Conservation (phyloP, 2,113 vertebrate genomes). For the human (Homo sapiens) region DNA sequence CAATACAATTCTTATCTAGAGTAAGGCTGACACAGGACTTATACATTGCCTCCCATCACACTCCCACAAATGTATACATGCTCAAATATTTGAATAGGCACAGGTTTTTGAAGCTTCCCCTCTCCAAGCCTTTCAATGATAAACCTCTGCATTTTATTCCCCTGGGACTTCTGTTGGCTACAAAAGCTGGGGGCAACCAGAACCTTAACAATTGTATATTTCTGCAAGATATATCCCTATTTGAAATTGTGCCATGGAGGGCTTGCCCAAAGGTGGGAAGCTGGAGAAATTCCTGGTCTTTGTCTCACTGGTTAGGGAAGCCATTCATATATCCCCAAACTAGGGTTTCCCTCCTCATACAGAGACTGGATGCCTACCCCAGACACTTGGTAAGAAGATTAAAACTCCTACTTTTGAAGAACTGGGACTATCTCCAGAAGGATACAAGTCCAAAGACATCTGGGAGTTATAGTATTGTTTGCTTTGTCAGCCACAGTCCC, state of each 20-base stretch:
- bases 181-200: not conserved
- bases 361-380: not conserved
- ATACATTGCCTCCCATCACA: rapidly evolving
- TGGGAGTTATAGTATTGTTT: not conserved
- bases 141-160: not conserved
- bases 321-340: not conserved
- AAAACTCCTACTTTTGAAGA: not conserved
- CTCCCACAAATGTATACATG: not conserved
- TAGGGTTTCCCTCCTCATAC: not conserved
- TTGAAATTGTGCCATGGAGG: not conserved
- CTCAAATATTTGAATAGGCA: not conserved
- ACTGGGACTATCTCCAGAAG: not conserved
- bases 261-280: not conserved
- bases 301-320: not conserved
- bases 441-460: not conserved
- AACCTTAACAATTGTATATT: not conserved
- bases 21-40: not conserved
- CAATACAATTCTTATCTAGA: not conserved
- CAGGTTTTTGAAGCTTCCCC: not conserved
- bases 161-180: not conserved
- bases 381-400: not conserved
- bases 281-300: not conserved
- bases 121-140: not conserved
- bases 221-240: not conserved
- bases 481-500: not conserved